phyloP scores from a whole-genome alignment of 2,888 invertebrate genomes.

The Rambutsinella grinnellia region DNA sequence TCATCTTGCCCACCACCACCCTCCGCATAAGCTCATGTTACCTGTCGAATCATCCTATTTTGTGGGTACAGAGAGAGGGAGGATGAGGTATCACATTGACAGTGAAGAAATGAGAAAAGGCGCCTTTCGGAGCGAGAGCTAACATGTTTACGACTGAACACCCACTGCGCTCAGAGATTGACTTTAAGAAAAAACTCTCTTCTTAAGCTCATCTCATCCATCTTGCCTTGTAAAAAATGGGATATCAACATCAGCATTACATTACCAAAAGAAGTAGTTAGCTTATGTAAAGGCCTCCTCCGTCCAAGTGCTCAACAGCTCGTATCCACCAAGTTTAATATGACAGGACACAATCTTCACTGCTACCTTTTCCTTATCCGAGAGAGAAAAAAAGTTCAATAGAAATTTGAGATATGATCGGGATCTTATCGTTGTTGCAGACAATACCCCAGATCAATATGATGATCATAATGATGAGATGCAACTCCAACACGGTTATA shows the following conservation, averaged over 20 bases:
- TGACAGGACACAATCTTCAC: too few relatives aligned
- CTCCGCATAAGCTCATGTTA: neutral
- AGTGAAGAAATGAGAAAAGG: slow-evolving; percentile 45
- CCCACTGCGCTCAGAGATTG: slow-evolving; percentile 64
- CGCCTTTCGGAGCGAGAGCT: slow-evolving; percentile 58
- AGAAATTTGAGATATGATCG: neutral
- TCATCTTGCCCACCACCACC: too few relatives aligned
- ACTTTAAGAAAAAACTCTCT: slow-evolving; percentile 47
- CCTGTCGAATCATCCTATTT: slow-evolving; percentile 30
- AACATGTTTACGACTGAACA: slow-evolving; percentile 63
- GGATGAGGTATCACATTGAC: slow-evolving; percentile 38
- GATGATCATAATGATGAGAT: too few relatives aligned
- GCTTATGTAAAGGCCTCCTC: slow-evolving; percentile 5
- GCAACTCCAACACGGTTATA: neutral
- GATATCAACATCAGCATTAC: neutral
- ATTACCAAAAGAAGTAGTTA: neutral
- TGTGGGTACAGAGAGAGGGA: slow-evolving; percentile 16
- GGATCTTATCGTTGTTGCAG: slow-evolving; percentile 4
- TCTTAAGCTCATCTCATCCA: slow-evolving; percentile 32
- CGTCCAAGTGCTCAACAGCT: slow-evolving; percentile 20
- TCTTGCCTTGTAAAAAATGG: slow-evolving; percentile 23
- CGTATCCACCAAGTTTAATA: too few relatives aligned
- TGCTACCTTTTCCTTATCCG: neutral
- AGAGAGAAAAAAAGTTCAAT: too few relatives aligned
- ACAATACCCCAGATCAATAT: too few relatives aligned